Evolutionary conservation across 2,797 vertebrate species (phyloP), one percentile per base, ranked within the genome.

Genomic region (Pterois miles): DNA sequence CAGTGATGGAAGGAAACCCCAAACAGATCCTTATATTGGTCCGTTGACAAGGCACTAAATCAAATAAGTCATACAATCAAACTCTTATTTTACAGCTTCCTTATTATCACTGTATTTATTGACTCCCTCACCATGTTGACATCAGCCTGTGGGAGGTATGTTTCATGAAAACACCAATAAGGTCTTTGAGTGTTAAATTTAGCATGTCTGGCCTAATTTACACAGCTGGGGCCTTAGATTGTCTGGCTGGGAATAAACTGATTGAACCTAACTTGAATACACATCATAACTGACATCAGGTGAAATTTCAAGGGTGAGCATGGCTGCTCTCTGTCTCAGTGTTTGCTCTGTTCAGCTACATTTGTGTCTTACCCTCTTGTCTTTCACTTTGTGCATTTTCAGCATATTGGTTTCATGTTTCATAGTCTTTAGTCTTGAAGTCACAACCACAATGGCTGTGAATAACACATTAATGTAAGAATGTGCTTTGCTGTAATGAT

Each of bases 151-250:
- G 23, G 65, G 74, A 73, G 53, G n/a, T 50, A 50, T n/a, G 46
- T 71, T 79, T 78, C 65, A 38, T 65, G 25, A 68, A 23, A 82
- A 29, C 13, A 70, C 57, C 58, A 76, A 83, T 71, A 76, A 62
- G 65, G 83, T 69, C 65, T 84, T 72, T 68, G 58, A 78, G 58
- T 65, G 48, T 80, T 87, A 86, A 79, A 86, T 85, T 87, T 79
- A 88, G 74, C 67, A 46, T 56, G 52, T 74, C 53, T 87, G 84
- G 56, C 83, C 72, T 87, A 65, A 86, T 89, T 87, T 70, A 59
- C 53, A 62, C 75, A 66, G 33, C 27, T 72, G 59, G 38, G 59
- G 48, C 50, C 40, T 74, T 46, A 65, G 38, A 73, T 71, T 65
- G 43, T 84, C 63, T 79, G 34, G 20, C 50, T 78, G 67, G 67